Evolutionary conservation across 2,888 invertebrate genomes (phyloP).

Genomic region (Agrotis segetum): DNA sequence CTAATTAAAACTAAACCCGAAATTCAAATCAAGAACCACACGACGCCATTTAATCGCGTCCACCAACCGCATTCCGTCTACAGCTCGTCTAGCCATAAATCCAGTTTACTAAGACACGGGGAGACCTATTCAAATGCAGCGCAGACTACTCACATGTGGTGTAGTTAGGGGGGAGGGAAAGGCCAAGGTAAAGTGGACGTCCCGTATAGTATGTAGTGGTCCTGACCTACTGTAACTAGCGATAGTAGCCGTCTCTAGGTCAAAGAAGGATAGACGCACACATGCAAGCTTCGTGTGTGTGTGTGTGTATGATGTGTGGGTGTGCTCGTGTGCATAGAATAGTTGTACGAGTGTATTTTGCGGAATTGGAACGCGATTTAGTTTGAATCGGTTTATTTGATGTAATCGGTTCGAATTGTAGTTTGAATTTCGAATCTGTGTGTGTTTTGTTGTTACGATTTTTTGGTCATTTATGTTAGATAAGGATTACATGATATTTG

Average conservation of each 20-base stretch:
- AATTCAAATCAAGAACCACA: constrained; percentile 63
- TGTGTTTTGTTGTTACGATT: neutral
- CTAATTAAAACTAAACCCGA: constrained; percentile 74
- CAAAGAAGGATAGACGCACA: constrained; percentile 90
- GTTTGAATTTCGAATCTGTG: constrained; percentile 17
- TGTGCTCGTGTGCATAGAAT: constrained; percentile 49
- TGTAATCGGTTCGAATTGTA: constrained; percentile 42
- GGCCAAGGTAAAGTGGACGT: constrained; percentile 74
- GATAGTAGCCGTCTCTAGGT: constrained; percentile 88
- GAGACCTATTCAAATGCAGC: constrained; percentile 74
- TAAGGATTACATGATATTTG: neutral
- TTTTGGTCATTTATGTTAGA: neutral
- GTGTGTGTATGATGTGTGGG: constrained; percentile 1
- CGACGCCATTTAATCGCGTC: constrained; percentile 61
- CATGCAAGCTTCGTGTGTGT: constrained; percentile 68
- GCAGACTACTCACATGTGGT: constrained; percentile 44
- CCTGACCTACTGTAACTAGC: constrained; percentile 86
- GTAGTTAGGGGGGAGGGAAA: constrained; percentile 62
- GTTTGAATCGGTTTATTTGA: constrained; percentile 48
- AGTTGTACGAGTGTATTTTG: constrained; percentile 60
- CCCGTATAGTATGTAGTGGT: constrained; percentile 85
- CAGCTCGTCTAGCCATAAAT: constrained; percentile 84
- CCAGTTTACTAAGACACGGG: constrained; percentile 74
- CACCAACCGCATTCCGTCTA: constrained; percentile 80
- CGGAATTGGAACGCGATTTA: constrained; percentile 50